Percentiles rank a stretch among this genome's conserved stretches.
Conservation (phyloP, 2,113 vertebrate genomes). For the Chiloscyllium plagiosum region DNA sequence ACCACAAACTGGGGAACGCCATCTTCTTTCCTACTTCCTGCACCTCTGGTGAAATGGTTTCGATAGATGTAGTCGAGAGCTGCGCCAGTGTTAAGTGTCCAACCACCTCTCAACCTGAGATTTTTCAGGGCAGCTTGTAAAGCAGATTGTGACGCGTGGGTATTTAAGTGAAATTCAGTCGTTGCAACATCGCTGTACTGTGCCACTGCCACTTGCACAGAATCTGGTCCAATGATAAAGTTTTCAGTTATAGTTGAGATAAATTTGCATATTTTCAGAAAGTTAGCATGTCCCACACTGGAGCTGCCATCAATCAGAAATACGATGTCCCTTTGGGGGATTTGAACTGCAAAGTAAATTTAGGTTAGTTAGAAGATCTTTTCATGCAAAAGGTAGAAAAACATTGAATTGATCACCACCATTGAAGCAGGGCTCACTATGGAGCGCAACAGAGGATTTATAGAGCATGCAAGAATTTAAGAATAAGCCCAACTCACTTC, state of each 20-base stretch:
- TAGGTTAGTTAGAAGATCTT: background rate
- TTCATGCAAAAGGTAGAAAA: background rate
- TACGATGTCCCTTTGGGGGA: conserved; percentile 83
- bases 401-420: background rate
- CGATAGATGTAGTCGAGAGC: conserved; percentile 71
- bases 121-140: conserved; percentile 66
- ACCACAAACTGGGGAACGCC: conserved; percentile 78
- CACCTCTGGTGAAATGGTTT: conserved; percentile 70
- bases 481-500: too few species aligned
- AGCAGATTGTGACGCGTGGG: conserved; percentile 62
- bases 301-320: conserved; percentile 92
- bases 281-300: conserved; percentile 72
- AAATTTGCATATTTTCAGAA: conserved; percentile 77
- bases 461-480: background rate
- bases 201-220: conserved; percentile 74
- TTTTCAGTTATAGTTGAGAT: conserved; percentile 70
- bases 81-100: conserved; percentile 69
- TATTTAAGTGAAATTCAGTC: conserved; percentile 81
- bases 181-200: conserved; percentile 78
- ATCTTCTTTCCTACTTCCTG: conserved; percentile 73
- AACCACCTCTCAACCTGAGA: conserved; percentile 71
- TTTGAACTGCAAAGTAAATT: conserved; percentile 16
- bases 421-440: background rate
- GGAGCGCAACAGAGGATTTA: background rate
- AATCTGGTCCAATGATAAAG: conserved; percentile 75